Base-by-base conservation (phyloP, 1,140 invertebrate species). In the Littorina saxatilis region DNA sequence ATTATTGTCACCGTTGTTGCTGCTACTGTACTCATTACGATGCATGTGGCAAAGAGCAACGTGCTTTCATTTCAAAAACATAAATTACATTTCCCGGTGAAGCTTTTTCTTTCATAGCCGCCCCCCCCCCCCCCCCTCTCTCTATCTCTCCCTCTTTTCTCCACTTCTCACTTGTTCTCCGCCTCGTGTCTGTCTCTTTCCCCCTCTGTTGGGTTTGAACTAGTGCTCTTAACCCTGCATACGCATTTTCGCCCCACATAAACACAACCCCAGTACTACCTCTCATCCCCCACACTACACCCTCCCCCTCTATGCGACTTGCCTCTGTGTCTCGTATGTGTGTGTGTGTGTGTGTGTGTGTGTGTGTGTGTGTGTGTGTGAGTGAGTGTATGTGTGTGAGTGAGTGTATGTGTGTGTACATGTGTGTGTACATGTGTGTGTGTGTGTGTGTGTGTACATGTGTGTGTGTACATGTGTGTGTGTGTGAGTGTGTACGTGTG, bases 321-420 rank as follows among this genome's bases (percentile, higher is more conserved):
- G 63, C 5, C 2, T 68, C 27, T 39, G 63, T 68, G 63, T 68
- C 27, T 68, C n/a, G 63, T 68, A 32, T 68, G 63, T 68, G 63
- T 68, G 63, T 68, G 63, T 37, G 63, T 68, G 63, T 68, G 63
- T 68, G 63, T 39, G 63, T 68, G 63, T 68, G 63, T 68, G 63
- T 68, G 63, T 68, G 63, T 68, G 63, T 13, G 13, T 13, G 63
- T 68, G 63, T 58, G 63, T 39, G 63, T 68, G 63, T 68, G 63
- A 13, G 35, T 68, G 35, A 35, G 35, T 68, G 63, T 37, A 32
- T 68, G 63, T 68, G 63, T 68, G 63, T 68, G 63, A 9, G 63
- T 68, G 63, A 35, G 63, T 37, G 63, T 68, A 32, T 68, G 63
- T 68, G 63, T 37, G 29, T 32, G 63, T 7, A 7, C 17, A 17